Percentiles rank a stretch among this genome's conserved stretches.
Conservation (phyloP, 2,797 vertebrate species). For the Pteropus rufus region DNA sequence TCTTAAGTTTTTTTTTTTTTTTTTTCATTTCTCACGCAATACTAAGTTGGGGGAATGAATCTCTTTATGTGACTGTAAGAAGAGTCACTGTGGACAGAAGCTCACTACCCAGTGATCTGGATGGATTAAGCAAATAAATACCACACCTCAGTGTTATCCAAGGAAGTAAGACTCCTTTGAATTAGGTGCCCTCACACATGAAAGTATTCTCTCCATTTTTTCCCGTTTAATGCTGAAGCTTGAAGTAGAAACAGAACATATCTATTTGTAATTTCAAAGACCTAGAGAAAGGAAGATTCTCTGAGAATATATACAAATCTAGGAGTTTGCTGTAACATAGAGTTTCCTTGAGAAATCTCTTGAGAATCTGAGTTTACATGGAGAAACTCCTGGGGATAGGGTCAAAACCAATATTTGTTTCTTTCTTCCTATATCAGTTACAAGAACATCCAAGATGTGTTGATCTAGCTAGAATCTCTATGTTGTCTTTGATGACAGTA, state of each 20-base stretch:
- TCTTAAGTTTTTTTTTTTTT: not conserved
- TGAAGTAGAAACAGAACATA: not conserved
- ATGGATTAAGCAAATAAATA: not conserved
- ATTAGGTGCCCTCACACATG: not conserved
- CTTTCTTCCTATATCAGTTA: not conserved
- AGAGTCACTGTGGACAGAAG: not conserved
- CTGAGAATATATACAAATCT: not conserved
- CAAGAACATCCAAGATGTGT: not conserved
- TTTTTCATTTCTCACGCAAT: not conserved
- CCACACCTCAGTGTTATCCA: not conserved
- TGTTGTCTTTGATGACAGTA: not conserved
- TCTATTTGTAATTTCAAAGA: not conserved
- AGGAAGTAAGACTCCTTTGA: not conserved
- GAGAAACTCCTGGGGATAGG: not conserved
- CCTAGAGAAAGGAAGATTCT: not conserved
- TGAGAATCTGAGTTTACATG: not conserved
- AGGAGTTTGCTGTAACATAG: not conserved
- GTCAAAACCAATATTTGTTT: not conserved
- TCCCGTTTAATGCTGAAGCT: not conserved
- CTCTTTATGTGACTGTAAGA: not conserved
- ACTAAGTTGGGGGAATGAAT: not conserved
- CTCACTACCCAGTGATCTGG: not conserved
- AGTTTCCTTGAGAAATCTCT: not conserved
- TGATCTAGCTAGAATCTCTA: not conserved
- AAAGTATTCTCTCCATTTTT: not conserved